These are phyloP conservation scores for Enteromius treurensis DNA, from an alignment of 2,797 vertebrate species.

Conservation along the genomic window DNA sequence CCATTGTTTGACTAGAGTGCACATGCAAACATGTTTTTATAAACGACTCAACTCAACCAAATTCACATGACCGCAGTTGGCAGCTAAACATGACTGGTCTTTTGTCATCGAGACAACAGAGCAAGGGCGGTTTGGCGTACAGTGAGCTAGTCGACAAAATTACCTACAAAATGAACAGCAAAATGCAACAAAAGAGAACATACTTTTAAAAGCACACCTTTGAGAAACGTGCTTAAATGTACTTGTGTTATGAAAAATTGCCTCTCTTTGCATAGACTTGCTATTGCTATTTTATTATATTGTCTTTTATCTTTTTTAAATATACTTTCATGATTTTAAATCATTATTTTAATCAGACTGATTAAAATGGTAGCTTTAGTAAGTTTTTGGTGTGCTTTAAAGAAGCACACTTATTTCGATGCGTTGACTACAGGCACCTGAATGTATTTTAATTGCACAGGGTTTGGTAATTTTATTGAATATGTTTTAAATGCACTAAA, in stretches of 20 bases:
- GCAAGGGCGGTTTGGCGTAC: background rate
- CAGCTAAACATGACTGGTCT: slow-evolving; percentile 28
- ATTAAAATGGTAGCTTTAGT: too few species aligned
- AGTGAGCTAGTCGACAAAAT: background rate
- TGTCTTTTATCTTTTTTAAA: too few species aligned
- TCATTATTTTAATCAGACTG: too few species aligned
- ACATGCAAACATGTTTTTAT: slow-evolving; percentile 28
- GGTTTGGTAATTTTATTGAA: background rate
- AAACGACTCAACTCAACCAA: slow-evolving; percentile 21
- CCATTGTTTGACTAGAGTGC: background rate
- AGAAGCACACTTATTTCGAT: background rate
- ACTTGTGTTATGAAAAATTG: too few species aligned
- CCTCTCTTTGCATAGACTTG: too few species aligned
- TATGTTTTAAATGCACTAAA: background rate
- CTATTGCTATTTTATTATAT: too few species aligned
- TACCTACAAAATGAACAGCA: background rate
- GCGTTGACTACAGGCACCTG: background rate
- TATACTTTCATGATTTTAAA: too few species aligned
- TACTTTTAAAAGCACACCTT: background rate
- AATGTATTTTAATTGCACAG: background rate
- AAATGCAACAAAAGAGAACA: background rate
- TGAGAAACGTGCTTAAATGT: background rate
- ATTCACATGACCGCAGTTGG: slow-evolving; percentile 51
- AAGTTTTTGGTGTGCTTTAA: background rate
- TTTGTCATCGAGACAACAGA: slow-evolving; percentile 45